A percentile compares a stretch with the other conserved stretches of the same genome.
These are phyloP conservation scores for Masnerella sp. DNA, from an alignment of 2,888 invertebrate genomes.

Conservation along the genomic window DNA sequence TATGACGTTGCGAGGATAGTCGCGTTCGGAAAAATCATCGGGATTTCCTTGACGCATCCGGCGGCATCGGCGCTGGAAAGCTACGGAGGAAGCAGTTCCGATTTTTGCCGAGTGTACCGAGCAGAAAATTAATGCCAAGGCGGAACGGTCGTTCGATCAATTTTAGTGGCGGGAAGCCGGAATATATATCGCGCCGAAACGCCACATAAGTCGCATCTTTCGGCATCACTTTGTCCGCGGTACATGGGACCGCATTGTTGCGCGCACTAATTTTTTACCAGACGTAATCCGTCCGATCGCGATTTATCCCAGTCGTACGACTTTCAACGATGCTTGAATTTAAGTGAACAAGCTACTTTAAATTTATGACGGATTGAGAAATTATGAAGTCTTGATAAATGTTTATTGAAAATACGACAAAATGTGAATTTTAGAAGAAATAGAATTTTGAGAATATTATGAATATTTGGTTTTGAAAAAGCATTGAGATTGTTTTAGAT, in stretches of 20 bases:
- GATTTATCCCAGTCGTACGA: too few species aligned
- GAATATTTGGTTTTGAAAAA: too few species aligned
- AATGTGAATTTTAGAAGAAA: too few species aligned
- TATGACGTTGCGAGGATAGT: constrained; percentile 60
- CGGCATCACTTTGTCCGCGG: constrained; percentile 31
- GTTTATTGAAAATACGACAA: too few species aligned
- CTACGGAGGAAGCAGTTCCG: constrained; percentile 32
- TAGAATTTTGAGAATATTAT: too few species aligned
- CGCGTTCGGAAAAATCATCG: constrained; percentile 63
- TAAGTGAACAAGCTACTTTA: too few species aligned
- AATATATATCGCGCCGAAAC: constrained; percentile 31
- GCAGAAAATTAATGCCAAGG: constrained; percentile 53
- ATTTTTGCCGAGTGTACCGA: constrained; percentile 49
- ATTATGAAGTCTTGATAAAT: too few species aligned
- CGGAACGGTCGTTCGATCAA: constrained; percentile 45
- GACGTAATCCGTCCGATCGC: too few species aligned
- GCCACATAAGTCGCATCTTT: constrained; percentile 36
- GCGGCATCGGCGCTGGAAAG: constrained; percentile 33
- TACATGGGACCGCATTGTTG: constrained; percentile 16
- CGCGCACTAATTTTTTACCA: constrained; percentile 13
- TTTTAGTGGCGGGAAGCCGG: constrained; percentile 40
- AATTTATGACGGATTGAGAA: too few species aligned
- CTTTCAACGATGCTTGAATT: too few species aligned
- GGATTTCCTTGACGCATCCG: constrained; percentile 58
- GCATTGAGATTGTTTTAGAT: too few species aligned